Evolutionary conservation across 92 coral and sea anemone species (phyloP).

Genomic region (Isaurus tuberculatus): DNA sequence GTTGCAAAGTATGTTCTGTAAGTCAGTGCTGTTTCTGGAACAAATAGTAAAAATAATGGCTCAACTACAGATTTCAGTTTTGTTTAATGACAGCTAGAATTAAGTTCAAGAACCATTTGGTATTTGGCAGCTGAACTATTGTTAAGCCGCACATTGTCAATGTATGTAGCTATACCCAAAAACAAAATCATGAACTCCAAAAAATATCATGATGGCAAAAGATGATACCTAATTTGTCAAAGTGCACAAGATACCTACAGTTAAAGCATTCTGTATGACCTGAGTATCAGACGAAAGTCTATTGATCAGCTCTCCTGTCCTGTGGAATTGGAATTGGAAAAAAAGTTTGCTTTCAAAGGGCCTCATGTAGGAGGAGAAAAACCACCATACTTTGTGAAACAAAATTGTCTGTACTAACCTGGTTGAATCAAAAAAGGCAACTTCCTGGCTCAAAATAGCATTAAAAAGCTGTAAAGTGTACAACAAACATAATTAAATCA

Average conservation of each 20-base stretch:
- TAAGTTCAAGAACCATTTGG: too few relatives aligned
- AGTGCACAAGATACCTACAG: conserved; percentile 60
- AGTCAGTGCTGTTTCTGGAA: too few relatives aligned
- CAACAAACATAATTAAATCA: neutral
- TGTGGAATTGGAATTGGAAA: conserved; percentile 15
- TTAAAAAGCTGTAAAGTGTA: conserved; percentile 71
- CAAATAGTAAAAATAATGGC: too few relatives aligned
- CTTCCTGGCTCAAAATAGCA: conserved; percentile 81
- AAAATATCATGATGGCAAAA: too few relatives aligned
- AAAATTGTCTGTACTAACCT: conserved; percentile 59
- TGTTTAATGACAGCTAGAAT: too few relatives aligned
- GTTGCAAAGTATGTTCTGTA: too few relatives aligned
- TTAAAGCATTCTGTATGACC: conserved; percentile 92
- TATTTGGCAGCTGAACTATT: too few relatives aligned
- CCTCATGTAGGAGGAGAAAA: neutral
- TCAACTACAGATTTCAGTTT: too few relatives aligned
- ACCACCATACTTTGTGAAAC: neutral
- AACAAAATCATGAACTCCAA: too few relatives aligned
- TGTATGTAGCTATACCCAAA: too few relatives aligned
- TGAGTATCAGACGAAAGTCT: conserved; percentile 95
- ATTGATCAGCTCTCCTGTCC: conserved; percentile 94
- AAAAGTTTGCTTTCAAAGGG: neutral
- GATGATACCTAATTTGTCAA: too few relatives aligned
- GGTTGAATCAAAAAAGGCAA: conserved; percentile 93
- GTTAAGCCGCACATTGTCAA: too few relatives aligned